A percentile compares a stretch with the other conserved stretches of the same genome.
Evolutionary conservation across 2,113 vertebrate genomes (phyloP).

Genomic region (Prolemur simus): DNA sequence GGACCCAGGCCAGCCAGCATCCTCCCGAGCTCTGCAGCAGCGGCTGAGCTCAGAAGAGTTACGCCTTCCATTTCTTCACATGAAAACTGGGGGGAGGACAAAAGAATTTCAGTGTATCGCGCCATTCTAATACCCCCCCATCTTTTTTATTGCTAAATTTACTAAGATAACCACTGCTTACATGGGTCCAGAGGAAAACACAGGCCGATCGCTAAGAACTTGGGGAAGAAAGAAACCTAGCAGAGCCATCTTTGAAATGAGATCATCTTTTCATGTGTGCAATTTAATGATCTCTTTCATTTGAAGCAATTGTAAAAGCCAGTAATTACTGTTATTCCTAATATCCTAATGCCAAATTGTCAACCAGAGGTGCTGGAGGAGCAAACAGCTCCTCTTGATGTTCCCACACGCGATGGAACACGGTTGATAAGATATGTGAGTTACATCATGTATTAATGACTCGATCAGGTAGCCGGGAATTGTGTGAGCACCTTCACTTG

Average conservation of each 20-base stretch:
- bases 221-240: background rate
- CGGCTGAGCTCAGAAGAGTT: background rate
- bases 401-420: background rate
- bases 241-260: conserved; percentile 33
- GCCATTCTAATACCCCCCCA: background rate
- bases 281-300: conserved; percentile 56
- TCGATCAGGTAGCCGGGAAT: conserved; percentile 45
- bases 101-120: background rate
- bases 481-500: conserved; percentile 6
- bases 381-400: background rate
- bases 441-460: background rate
- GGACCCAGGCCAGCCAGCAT: background rate
- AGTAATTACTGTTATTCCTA: conserved; percentile 65
- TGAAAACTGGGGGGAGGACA: too few species aligned
- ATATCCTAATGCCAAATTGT: conserved; percentile 52
- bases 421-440: background rate
- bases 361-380: background rate
- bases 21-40: background rate
- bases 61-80: fast-evolving
- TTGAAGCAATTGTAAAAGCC: conserved; percentile 63
- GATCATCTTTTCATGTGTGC: conserved; percentile 49
- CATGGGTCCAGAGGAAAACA: background rate
- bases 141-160: background rate
- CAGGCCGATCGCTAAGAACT: background rate
- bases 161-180: background rate